A percentile compares a stretch with the other conserved stretches of the same genome.
Conservation (phyloP, 2,888 invertebrate species). For the Ormia ochracea region DNA sequence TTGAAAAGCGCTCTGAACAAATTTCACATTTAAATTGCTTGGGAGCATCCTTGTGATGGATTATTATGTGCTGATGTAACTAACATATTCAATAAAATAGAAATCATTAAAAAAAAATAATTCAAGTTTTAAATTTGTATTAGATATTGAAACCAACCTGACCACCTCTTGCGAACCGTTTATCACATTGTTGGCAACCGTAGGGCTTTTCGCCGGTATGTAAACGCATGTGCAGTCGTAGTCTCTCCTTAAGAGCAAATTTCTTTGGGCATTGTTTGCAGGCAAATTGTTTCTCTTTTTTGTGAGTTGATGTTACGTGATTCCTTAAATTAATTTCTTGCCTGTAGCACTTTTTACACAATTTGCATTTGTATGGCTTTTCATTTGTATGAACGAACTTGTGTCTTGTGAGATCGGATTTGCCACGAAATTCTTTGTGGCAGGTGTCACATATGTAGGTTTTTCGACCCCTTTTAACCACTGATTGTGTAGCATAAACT, state of each 20-base stretch:
- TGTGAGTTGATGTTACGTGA: slow-evolving; percentile 78
- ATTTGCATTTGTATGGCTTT: slow-evolving; percentile 81
- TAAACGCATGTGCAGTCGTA: slow-evolving; percentile 84
- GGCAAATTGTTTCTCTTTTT: slow-evolving; percentile 78
- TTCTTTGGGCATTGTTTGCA: slow-evolving; percentile 86
- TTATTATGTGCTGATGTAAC: slow-evolving; percentile 82
- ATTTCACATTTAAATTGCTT: slow-evolving; percentile 84
- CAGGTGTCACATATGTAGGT: slow-evolving; percentile 81
- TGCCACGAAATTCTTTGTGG: slow-evolving; percentile 81
- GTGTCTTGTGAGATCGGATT: slow-evolving; percentile 83
- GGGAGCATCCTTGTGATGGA: slow-evolving; percentile 79
- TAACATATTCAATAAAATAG: slow-evolving; percentile 58
- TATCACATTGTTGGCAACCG: slow-evolving; percentile 81
- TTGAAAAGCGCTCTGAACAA: slow-evolving; percentile 85
- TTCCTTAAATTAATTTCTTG: slow-evolving; percentile 82
- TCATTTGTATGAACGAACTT: slow-evolving; percentile 82
- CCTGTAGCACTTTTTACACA: slow-evolving; percentile 82
- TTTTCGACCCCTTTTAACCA: slow-evolving; percentile 67
- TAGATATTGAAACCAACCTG: slow-evolving; percentile 78
- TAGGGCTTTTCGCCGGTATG: slow-evolving; percentile 86
- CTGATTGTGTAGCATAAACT: not conserved
- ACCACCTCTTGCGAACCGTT: slow-evolving; percentile 84
- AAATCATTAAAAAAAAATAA: not conserved
- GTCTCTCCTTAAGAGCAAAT: slow-evolving; percentile 86
- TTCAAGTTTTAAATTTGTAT: not conserved